Evolutionary conservation across 2,888 invertebrate genomes (phyloP).

Genomic region (Ryuthela nishihirai): DNA sequence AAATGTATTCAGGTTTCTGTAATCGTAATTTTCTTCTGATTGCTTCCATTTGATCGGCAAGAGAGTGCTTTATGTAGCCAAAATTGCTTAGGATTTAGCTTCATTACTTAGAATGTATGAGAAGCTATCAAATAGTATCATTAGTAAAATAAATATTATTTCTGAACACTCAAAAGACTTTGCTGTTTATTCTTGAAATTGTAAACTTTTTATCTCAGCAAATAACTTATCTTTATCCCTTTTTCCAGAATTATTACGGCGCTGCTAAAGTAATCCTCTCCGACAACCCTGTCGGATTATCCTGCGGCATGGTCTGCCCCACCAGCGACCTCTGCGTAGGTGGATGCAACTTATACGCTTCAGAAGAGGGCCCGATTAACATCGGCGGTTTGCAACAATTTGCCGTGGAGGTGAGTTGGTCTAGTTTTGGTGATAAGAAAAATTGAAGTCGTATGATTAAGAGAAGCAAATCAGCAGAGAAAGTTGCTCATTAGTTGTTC

Average conservation of each 20-base stretch:
- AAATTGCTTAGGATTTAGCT: no score
- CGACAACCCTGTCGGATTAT: slow-evolving; percentile 92
- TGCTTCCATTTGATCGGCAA: no score
- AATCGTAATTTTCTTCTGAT: no score
- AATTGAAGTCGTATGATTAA: no score
- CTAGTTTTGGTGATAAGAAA: no score
- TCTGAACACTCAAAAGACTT: no score
- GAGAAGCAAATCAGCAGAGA: no score
- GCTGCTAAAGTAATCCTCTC: slow-evolving; percentile 91
- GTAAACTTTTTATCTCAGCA: background rate
- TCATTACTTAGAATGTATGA: no score
- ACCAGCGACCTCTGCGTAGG: slow-evolving; percentile 98
- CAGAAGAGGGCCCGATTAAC: slow-evolving; percentile 96
- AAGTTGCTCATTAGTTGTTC: no score
- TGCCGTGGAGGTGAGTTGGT: slow-evolving; percentile 73
- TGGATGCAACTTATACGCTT: slow-evolving; percentile 92
- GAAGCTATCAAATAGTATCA: background rate
- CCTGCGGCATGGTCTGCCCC: slow-evolving; percentile 98
- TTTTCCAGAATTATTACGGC: slow-evolving; percentile 88
- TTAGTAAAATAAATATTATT: background rate
- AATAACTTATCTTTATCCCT: background rate
- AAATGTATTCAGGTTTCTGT: no score
- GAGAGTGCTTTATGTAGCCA: no score
- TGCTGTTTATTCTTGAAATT: no score
- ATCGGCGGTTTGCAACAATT: slow-evolving; percentile 98